Evolutionary conservation across 2,113 vertebrate species (phyloP).

Genomic region (Anolis sagrei): DNA sequence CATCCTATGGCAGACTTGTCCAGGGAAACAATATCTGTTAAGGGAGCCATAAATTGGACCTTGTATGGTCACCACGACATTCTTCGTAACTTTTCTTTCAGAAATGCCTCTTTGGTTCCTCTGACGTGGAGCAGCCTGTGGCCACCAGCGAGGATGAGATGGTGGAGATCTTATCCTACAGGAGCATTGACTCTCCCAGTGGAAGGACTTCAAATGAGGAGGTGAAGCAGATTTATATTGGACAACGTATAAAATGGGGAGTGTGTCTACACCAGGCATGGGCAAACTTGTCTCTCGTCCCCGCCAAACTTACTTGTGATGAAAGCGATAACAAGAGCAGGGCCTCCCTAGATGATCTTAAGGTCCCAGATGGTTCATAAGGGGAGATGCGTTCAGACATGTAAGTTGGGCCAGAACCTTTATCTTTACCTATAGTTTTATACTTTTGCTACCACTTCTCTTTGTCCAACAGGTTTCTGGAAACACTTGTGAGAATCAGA

Average conservation of each 20-base stretch:
- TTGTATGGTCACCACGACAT: neutral
- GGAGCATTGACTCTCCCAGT: neutral
- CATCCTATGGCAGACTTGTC: too few species aligned
- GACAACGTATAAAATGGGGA: too few species aligned
- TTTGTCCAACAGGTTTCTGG: conserved; percentile 62
- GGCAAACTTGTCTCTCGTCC: too few species aligned
- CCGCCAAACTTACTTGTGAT: too few species aligned
- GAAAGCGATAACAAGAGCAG: too few species aligned
- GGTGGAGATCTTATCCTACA: conserved; percentile 79
- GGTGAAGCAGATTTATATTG: conserved; percentile 41
- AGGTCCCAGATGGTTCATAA: too few species aligned
- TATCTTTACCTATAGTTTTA: too few species aligned
- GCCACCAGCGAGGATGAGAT: conserved; percentile 65
- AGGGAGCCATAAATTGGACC: neutral
- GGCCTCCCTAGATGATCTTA: too few species aligned
- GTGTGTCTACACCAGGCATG: too few species aligned
- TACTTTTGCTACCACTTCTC: neutral
- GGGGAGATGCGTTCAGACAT: too few species aligned
- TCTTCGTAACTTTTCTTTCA: conserved; percentile 35
- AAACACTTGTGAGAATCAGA: conserved; percentile 67
- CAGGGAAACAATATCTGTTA: too few species aligned
- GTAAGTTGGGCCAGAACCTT: too few species aligned
- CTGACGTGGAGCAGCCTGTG: conserved; percentile 35
- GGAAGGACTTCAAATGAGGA: neutral
- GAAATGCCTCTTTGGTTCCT: conserved; percentile 65